Evolutionary conservation across 2,113 vertebrate genomes (phyloP), one percentile per base, ranked within the genome.

Genomic region (Scomber japonicus): DNA sequence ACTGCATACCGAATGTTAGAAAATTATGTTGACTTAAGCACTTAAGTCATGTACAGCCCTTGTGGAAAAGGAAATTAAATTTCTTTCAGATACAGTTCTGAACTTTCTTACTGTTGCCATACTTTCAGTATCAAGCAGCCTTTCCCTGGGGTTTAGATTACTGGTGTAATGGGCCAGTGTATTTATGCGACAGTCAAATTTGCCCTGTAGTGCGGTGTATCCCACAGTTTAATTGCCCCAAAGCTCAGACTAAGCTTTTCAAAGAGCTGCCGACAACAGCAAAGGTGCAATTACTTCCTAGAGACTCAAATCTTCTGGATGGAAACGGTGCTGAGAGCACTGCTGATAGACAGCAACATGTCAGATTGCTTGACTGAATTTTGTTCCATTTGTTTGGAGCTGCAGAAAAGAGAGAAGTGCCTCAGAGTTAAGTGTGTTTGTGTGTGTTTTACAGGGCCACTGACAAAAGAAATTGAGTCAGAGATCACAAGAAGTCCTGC

Each of bases 401-500:
- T 78, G 69, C 2, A 0, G 51, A 16, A 64, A 66, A 76, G 61
- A 71, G 21, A 57, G 19, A 74, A 70, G 61, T 65, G 51, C 44
- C 5, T 46, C 30, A 44, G 17, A 61, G 15, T 10, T 9, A 46
- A 55, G 35, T 84, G 15, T 74, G 30, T 78, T 71, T 86, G 17
- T 86, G 10, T 87, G 7, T 89, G 54, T 80, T 65, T 62, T 55
- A 21, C 92, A 99, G 98, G 96, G 13, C 96, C 95, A 3, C 80
- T 97, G 30, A 97, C 95, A 48, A 96, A 96, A 89, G 96, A 97
- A 71, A 96, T 96, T 57, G 97, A 99, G 91, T 96, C 97, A 75
- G 91, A 97, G 87, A 97, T 99, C 88, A 97, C 96, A 3, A 96
- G 95, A 81, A 99, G 95, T 75, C 97, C 97, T 0, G 97, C 98